phyloP scores from a whole-genome alignment of 2,113 vertebrate genomes.

The Hoplias malabaricus region DNA sequence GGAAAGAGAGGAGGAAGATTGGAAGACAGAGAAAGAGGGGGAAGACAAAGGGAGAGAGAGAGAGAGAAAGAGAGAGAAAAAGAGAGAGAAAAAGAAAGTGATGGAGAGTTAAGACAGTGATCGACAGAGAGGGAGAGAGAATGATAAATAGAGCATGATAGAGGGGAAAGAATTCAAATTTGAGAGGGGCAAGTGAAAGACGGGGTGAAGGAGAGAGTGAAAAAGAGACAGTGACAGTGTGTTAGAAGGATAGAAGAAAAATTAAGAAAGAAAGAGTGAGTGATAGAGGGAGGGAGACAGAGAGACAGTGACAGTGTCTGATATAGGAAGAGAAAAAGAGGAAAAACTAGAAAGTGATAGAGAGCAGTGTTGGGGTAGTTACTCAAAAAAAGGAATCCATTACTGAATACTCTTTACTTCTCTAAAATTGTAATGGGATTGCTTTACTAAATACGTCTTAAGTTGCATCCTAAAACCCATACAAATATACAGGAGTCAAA shows the following conservation, averaged over 20 bases:
- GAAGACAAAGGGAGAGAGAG: constrained; percentile 15
- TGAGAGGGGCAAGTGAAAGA: too few relatives aligned
- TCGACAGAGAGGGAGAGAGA: constrained; percentile 32
- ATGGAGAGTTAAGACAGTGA: too few relatives aligned
- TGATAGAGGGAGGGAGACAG: too few relatives aligned
- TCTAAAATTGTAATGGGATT: too few relatives aligned
- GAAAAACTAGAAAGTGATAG: too few relatives aligned
- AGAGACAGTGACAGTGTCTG: too few relatives aligned
- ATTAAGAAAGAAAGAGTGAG: too few relatives aligned
- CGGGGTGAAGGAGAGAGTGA: too few relatives aligned
- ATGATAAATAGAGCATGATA: constrained; percentile 45
- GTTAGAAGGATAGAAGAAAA: too few relatives aligned
- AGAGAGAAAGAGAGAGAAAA: constrained; percentile 21
- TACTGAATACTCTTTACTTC: not conserved
- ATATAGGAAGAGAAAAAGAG: too few relatives aligned
- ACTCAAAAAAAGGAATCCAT: not conserved
- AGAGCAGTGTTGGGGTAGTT: constrained; percentile 2
- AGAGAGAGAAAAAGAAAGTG: constrained; percentile 26
- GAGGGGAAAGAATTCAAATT: too few relatives aligned
- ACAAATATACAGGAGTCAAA: not conserved
- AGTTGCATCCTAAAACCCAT: not conserved
- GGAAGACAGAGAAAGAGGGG: not conserved
- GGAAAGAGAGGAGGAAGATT: not conserved
- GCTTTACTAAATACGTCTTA: not conserved
- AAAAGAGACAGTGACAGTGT: too few relatives aligned